Evolutionary conservation across 2,797 vertebrate genomes (phyloP).

Genomic region (Pteronotus mesoamericanus): DNA sequence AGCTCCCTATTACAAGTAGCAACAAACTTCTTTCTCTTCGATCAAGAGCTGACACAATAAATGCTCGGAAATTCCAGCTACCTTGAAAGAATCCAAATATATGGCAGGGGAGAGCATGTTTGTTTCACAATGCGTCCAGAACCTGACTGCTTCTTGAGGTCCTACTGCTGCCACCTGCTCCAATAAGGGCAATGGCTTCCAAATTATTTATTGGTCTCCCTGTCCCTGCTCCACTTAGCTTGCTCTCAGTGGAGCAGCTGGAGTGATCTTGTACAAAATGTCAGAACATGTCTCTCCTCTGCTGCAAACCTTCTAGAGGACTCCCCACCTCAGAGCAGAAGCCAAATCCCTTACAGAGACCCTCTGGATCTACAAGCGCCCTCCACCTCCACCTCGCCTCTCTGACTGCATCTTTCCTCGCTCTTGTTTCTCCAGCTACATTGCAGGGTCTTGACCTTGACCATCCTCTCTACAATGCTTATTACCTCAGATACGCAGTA

Average conservation of each 20-base stretch:
- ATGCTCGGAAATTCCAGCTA: not conserved
- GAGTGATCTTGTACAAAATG: not conserved
- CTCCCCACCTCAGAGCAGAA: not conserved
- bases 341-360: not conserved
- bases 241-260: not conserved
- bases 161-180: not conserved
- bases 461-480: not conserved
- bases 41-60: not conserved
- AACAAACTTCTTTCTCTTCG: not conserved
- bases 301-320: not conserved
- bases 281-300: not conserved
- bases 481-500: not conserved
- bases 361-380: no score
- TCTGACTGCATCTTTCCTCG: not conserved
- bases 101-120: not conserved
- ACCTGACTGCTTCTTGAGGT: not conserved
- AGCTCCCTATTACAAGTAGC: not conserved
- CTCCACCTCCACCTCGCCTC: fast-evolving
- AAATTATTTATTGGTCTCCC: not conserved
- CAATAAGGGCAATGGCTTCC: not conserved
- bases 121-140: not conserved
- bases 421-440: not conserved
- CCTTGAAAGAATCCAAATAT: not conserved
- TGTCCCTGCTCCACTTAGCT: not conserved
- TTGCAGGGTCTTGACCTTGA: not conserved